Evolutionary conservation across 2,113 vertebrate genomes (phyloP), one percentile per base, ranked within the genome.

Genomic region (Osmerus mordax): DNA sequence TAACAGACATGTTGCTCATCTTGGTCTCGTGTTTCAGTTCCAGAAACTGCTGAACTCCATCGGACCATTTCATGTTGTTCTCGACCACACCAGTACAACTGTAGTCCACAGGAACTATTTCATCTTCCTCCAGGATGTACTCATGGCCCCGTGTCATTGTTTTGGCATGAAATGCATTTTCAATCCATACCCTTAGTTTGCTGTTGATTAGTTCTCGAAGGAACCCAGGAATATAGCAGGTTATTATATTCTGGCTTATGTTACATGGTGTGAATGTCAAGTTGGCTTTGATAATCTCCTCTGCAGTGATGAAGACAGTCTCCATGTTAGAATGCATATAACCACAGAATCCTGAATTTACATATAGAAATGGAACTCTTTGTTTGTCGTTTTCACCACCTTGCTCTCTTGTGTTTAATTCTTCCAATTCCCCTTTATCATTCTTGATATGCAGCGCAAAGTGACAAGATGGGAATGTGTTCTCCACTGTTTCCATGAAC

Each of bases 31-130:
- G 88, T 66, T 90, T 91, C 78, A 91, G 85, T 73, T 91, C 79
- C 16, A 92, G 80, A 12, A 92, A 91, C 83, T 92, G 90, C 4
- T 92, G 91, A 21, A 91, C 80, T 4, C 91, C 90, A 74, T 91
- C 85, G 2, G 74, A 13, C 90, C 78, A 88, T 75, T 32, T 55
- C 86, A 75, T 88, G 72, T 71, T 15, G 71, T 87, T 87, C 73
- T 91, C 82, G n/a, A 92, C 73, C 6, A 92, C 82, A 25, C 90
- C 90, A 47, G 90, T 91, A 23, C 61, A 87, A 9, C 65, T 84
- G 64, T 83, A 92, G 74, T 92, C 90, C 0, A 91, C 88, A 14
- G 88, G 91, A 4, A 81, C 79, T 23, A 91, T 60, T 23, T 76
- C 70, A 18, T 88, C 79, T 12, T 0, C 14, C 58, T 90, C 82